phyloP scores from a whole-genome alignment of 2,888 invertebrate species.

The Agrypnus murinus region DNA sequence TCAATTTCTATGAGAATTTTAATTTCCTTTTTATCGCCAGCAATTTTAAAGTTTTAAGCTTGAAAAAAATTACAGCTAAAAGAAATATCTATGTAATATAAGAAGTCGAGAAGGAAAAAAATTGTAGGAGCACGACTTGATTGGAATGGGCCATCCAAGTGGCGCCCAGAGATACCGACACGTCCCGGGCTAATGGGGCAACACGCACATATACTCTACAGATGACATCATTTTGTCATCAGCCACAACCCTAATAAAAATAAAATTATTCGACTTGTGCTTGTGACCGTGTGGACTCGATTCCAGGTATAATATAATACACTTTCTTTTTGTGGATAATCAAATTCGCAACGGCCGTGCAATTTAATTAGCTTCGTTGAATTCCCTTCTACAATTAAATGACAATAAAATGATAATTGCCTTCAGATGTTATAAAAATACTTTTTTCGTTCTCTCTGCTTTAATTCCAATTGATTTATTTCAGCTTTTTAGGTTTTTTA shows the following conservation, averaged over 20 bases:
- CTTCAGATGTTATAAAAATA: no score
- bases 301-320: conserved; percentile 31
- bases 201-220: conserved; percentile 68
- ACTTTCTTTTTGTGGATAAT: conserved; percentile 14
- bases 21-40: not conserved
- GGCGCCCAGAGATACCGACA: conserved; percentile 62
- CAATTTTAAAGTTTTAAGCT: not conserved
- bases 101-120: conserved; percentile 23
- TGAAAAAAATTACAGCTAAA: conserved; percentile 22
- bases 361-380: conserved; percentile 20
- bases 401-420: conserved; percentile 18
- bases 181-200: conserved; percentile 67
- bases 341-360: conserved; percentile 21
- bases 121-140: conserved; percentile 42
- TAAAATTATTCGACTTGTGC: conserved; percentile 65
- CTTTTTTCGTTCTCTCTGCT: no score
- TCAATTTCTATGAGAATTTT: not conserved
- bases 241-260: conserved; percentile 67
- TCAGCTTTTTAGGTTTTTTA: no score
- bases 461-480: no score
- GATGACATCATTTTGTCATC: conserved; percentile 71
- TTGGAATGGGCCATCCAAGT: conserved; percentile 53
- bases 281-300: conserved; percentile 37
- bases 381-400: conserved; percentile 23
- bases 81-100: no score